These are phyloP conservation scores for Trachymyrmex cornetzi DNA, from an alignment of 1,140 invertebrate genomes.

Conservation along the genomic window DNA sequence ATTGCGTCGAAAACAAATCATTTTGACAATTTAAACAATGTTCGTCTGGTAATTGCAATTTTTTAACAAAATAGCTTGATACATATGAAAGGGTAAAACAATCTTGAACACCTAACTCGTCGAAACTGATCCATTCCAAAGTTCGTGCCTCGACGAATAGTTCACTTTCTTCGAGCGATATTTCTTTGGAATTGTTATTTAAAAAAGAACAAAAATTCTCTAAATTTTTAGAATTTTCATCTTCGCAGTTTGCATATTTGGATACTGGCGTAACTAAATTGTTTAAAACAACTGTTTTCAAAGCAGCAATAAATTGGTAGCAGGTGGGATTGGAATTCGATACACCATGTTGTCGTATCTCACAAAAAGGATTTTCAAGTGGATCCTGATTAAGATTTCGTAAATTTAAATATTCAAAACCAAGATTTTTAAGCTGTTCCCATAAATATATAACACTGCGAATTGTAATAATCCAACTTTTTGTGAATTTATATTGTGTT, in stretches of 20 bases:
- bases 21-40: neutral
- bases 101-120: neutral
- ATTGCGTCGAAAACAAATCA: neutral
- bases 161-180: neutral
- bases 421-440: neutral
- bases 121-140: neutral
- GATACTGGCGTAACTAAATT: slow-evolving; percentile 11
- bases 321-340: neutral
- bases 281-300: neutral
- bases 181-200: neutral
- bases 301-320: neutral
- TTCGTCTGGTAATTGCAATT: neutral
- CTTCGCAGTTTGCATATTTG: neutral
- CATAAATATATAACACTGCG: neutral
- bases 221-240: neutral
- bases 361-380: slow-evolving; percentile 1
- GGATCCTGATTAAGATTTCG: slow-evolving; percentile 7
- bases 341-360: neutral
- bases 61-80: neutral
- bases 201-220: neutral
- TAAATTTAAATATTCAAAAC: slow-evolving; percentile 8
- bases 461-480: neutral
- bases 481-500: neutral
- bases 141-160: neutral
- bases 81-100: neutral